Evolutionary conservation across 2,888 invertebrate species (phyloP).

Genomic region (Macroteleia sp.): DNA sequence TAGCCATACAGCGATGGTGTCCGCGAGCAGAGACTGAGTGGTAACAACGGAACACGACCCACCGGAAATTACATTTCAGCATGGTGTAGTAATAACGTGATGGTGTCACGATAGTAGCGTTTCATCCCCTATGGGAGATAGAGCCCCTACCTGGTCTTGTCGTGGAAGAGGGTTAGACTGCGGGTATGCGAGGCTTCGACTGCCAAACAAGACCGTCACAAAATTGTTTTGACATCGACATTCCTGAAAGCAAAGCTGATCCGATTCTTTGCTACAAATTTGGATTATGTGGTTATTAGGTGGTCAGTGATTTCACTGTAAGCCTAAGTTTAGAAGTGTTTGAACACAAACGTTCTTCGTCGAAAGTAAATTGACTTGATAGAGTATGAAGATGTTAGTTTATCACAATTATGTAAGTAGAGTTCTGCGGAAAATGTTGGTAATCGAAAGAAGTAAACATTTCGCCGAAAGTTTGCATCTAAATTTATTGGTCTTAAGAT

Average conservation of each 20-base stretch:
- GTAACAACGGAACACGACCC: constrained; percentile 70
- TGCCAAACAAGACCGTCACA: constrained; percentile 30
- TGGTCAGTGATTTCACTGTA: no score
- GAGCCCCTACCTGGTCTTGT: constrained; percentile 30
- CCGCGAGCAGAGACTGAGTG: constrained; percentile 64
- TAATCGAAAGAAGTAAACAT: no score
- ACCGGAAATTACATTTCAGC: constrained; percentile 83
- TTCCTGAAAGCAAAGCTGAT: constrained; percentile 18
- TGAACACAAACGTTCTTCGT: no score
- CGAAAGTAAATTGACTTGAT: no score
- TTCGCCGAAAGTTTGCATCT: no score
- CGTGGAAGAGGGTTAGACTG: constrained; percentile 16
- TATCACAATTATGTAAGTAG: no score
- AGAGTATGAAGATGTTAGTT: no score
- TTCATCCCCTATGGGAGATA: constrained; percentile 47
- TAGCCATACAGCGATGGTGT: constrained; percentile 49
- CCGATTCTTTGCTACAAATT: not conserved
- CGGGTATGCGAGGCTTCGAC: constrained; percentile 20
- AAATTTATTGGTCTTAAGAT: no score
- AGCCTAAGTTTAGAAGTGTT: no score
- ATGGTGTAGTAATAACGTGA: constrained; percentile 77
- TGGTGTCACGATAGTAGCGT: constrained; percentile 61
- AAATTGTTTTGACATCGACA: constrained; percentile 42
- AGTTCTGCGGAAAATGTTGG: no score
- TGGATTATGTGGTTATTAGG: no score